These are phyloP conservation scores for Caretta caretta DNA, from an alignment of 2,113 vertebrate species.

Conservation along the genomic window DNA sequence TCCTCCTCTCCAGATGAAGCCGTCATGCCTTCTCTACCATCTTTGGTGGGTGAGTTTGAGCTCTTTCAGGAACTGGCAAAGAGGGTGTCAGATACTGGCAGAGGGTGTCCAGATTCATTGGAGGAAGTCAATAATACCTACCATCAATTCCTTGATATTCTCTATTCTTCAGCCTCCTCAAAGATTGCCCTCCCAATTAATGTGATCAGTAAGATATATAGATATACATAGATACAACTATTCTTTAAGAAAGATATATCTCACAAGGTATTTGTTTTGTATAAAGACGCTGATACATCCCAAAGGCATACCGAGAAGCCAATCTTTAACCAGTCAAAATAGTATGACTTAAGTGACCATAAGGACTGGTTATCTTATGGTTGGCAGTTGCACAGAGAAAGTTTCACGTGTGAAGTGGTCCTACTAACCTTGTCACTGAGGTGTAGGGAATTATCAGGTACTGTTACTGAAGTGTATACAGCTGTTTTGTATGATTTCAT, in stretches of 20 bases:
- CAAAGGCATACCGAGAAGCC: neutral
- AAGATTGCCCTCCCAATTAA: too few relatives aligned
- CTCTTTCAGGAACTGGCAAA: too few relatives aligned
- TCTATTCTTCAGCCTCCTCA: too few relatives aligned
- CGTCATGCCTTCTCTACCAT: too few relatives aligned
- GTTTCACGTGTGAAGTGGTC: neutral
- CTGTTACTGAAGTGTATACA: neutral
- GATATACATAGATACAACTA: neutral
- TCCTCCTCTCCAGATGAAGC: too few relatives aligned
- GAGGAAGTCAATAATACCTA: too few relatives aligned
- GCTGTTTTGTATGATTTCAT: neutral
- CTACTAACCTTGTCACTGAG: neutral
- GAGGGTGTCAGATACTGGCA: too few relatives aligned
- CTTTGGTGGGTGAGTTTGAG: too few relatives aligned
- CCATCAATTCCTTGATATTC: too few relatives aligned
- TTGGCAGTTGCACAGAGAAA: conserved; percentile 5
- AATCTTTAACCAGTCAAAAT: neutral
- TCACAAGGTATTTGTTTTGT: neutral
- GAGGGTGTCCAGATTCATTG: too few relatives aligned
- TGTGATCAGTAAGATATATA: neutral
- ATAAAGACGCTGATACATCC: neutral
- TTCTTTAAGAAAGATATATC: neutral
- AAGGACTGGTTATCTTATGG: neutral
- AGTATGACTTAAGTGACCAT: neutral
- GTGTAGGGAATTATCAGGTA: neutral